phyloP scores from a whole-genome alignment of 2,888 invertebrate genomes.

The Cheilosia soror region DNA sequence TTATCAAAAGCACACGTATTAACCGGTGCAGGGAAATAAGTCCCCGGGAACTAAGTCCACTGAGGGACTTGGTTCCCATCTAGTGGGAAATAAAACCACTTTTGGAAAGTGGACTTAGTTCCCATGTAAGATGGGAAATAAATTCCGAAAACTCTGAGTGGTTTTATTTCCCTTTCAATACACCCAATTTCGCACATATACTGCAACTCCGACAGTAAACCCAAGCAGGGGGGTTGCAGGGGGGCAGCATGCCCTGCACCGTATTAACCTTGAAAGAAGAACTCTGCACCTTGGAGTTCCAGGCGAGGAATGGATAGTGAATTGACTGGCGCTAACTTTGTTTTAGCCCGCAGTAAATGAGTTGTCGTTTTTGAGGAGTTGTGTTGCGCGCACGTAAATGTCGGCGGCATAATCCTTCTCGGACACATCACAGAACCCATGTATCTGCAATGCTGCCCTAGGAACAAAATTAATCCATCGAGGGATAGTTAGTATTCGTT shows the following conservation, averaged over 20 bases:
- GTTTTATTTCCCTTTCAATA: no score
- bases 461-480: not conserved
- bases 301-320: not conserved
- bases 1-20: not conserved
- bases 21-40: no score
- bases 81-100: no score
- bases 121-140: no score
- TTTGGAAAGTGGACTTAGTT: no score
- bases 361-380: not conserved
- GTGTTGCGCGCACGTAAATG: not conserved
- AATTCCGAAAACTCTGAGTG: no score
- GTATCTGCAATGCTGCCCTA: not conserved
- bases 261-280: not conserved
- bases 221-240: no score
- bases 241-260: no score
- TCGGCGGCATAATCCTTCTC: not conserved
- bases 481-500: not conserved
- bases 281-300: constrained; percentile 3
- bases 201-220: no score
- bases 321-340: not conserved
- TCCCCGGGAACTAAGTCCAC: no score
- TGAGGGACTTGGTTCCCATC: no score
- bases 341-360: not conserved
- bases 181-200: no score
- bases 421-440: constrained; percentile 1